Evolutionary conservation across 2,797 vertebrate genomes (phyloP).

Genomic region (Aselliscus stoliczkanus): DNA sequence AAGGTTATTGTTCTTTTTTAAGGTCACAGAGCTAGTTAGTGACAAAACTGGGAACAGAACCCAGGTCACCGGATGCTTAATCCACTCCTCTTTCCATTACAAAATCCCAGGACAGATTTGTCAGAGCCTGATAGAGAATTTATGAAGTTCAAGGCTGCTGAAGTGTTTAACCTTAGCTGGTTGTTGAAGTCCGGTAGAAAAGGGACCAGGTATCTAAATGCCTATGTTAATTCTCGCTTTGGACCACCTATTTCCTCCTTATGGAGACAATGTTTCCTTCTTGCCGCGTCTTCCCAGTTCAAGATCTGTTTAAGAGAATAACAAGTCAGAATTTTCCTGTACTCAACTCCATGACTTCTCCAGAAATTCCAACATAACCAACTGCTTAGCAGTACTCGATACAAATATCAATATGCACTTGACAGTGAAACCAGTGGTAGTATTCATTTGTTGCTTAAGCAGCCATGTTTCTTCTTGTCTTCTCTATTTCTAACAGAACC

Average conservation of each 20-base stretch:
- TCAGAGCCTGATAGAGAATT: neutral
- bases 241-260: neutral
- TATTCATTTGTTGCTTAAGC: neutral
- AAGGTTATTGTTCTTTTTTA: neutral
- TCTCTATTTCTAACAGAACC: neutral
- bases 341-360: neutral
- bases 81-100: neutral
- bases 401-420: neutral
- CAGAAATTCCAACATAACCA: neutral
- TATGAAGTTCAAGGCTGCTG: neutral
- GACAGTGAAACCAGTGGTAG: neutral
- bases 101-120: neutral
- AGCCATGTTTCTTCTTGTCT: neutral
- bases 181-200: neutral
- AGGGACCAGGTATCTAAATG: neutral
- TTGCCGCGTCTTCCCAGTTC: neutral
- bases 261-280: neutral
- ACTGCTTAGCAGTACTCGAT: neutral
- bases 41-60: conserved; percentile 1
- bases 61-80: neutral
- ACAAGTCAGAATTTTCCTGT: neutral
- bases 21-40: neutral
- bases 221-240: neutral
- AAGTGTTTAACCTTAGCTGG: neutral
- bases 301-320: neutral